A percentile compares a stretch with the other conserved stretches of the same genome.
phyloP scores from a whole-genome alignment of 2,797 vertebrate species.

The Periophthalmus magnuspinnatus region DNA sequence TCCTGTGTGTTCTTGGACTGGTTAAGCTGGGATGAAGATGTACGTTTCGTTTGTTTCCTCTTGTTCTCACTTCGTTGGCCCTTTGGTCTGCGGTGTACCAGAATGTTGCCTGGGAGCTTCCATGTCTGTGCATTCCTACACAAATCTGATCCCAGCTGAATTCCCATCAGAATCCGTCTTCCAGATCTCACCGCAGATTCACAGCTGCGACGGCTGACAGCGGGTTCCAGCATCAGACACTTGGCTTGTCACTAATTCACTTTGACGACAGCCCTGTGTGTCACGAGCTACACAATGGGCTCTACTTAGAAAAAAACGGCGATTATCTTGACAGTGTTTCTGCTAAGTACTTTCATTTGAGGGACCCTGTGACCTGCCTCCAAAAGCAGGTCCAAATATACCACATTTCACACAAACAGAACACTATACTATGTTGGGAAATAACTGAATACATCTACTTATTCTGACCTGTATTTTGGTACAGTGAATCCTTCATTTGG shows the following conservation, averaged over 20 bases:
- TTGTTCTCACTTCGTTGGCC: slow-evolving; percentile 34
- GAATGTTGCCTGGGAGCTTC: slow-evolving; percentile 37
- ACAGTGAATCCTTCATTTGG: no score
- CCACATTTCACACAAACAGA: neutral
- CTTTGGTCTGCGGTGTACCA: slow-evolving; percentile 24
- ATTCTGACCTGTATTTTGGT: no score
- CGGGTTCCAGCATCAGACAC: slow-evolving; percentile 14
- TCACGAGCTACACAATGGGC: slow-evolving; percentile 14
- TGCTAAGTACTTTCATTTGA: neutral
- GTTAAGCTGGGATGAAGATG: slow-evolving; percentile 36
- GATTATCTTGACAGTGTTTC: neutral
- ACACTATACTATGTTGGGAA: neutral
- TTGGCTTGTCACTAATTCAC: slow-evolving; percentile 20
- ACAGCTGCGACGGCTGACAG: slow-evolving; percentile 35
- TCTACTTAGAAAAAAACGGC: neutral
- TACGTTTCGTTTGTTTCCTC: slow-evolving; percentile 31
- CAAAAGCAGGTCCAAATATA: neutral
- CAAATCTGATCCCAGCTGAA: slow-evolving; percentile 47
- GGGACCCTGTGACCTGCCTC: neutral
- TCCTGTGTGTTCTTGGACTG: neutral
- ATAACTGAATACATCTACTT: no score
- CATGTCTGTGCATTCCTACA: slow-evolving; percentile 60
- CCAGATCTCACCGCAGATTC: slow-evolving; percentile 18
- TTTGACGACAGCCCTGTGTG: slow-evolving; percentile 28
- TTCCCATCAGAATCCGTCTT: slow-evolving; percentile 32